Base-by-base conservation (phyloP, 2,113 vertebrate genomes). In the Psammodynastes pulverulentus region DNA sequence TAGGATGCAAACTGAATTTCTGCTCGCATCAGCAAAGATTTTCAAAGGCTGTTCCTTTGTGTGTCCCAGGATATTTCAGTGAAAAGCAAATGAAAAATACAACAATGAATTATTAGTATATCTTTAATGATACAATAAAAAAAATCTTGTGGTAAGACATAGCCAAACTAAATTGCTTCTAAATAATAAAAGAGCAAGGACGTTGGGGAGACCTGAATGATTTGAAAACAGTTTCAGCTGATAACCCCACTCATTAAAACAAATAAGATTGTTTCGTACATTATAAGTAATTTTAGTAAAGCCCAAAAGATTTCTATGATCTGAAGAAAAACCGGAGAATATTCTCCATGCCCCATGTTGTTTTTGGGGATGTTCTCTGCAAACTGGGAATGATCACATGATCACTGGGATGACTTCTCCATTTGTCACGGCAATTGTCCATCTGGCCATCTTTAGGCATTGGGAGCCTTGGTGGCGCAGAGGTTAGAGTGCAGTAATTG, bases 261-360 rank as follows among this genome's bases (percentile, higher is more conserved):
- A 95, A 93, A 92, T 92, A 84, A 72, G 21, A 86, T 91, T 95
- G 89, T 23, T 23, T 92, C 48, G 12, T 95, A 93, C 94, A 39
- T 6, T 39, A 19, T 34, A 79, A 79, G 34, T 79, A 79, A 79
- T 39, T 79, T 79, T 39, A 79, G 72, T 43, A 79, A 79, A 79
- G 72, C 3, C 6, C 72, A 79, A 79, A 43, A 39, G 7, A 79
- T 79, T 79, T 79, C 34, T 43, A 79, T 9, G 72, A 39, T 43
- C 2, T 9, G 72, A 43, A 79, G 72, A 79, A 34, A 79, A 79
- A 79, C 72, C 1, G 17, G 72, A 39, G 5, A 48, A 21, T 23
- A 72, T 79, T 79, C 2, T 79, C 46, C 24, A 6, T 56, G 34
- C 0, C 34, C 24, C 34, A 54, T 39, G 9, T 43, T 9, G 56